Conservation (phyloP, 2,888 invertebrate species). For the Eulithis prunata region DNA sequence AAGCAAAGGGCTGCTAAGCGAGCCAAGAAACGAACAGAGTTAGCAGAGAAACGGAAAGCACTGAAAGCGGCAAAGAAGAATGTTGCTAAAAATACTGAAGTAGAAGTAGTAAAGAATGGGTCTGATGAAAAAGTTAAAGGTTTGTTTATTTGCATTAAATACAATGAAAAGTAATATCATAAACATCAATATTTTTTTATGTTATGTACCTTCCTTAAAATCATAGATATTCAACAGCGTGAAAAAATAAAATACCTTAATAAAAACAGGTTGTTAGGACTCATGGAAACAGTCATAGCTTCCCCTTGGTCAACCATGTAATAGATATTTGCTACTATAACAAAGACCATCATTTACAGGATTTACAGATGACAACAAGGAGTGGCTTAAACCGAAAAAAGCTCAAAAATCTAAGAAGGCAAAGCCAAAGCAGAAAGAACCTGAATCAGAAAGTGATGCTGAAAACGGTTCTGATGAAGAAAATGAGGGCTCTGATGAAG, state of each 20-base stretch:
- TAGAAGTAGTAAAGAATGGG: slow-evolving; percentile 51
- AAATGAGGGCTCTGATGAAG: slow-evolving; percentile 44
- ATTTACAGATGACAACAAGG: slow-evolving; percentile 89
- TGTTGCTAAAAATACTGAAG: slow-evolving; percentile 63
- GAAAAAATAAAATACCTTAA: too few relatives aligned
- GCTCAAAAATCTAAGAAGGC: slow-evolving; percentile 67
- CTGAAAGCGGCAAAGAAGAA: slow-evolving; percentile 73
- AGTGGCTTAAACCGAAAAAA: slow-evolving; percentile 87
- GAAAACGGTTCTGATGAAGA: slow-evolving; percentile 54
- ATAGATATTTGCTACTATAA: too few relatives aligned
- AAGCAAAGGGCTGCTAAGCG: slow-evolving; percentile 87
- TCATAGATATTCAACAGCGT: too few relatives aligned
- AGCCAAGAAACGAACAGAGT: slow-evolving; percentile 78
- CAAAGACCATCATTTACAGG: slow-evolving; percentile 60
- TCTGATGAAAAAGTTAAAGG: slow-evolving; percentile 65
- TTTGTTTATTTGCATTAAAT: slow-evolving; percentile 24
- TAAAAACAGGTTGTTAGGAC: too few relatives aligned
- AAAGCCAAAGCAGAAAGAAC: slow-evolving; percentile 49
- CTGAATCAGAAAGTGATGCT: slow-evolving; percentile 56
- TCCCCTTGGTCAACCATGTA: too few relatives aligned
- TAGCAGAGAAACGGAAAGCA: slow-evolving; percentile 72
- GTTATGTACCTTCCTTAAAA: too few relatives aligned
- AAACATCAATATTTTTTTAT: too few relatives aligned
- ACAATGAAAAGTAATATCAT: too few relatives aligned
- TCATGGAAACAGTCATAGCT: too few relatives aligned